These are phyloP conservation scores for Caenorhabditis uteleia DNA, from an alignment of 2,888 invertebrate genomes.

Conservation along the genomic window DNA sequence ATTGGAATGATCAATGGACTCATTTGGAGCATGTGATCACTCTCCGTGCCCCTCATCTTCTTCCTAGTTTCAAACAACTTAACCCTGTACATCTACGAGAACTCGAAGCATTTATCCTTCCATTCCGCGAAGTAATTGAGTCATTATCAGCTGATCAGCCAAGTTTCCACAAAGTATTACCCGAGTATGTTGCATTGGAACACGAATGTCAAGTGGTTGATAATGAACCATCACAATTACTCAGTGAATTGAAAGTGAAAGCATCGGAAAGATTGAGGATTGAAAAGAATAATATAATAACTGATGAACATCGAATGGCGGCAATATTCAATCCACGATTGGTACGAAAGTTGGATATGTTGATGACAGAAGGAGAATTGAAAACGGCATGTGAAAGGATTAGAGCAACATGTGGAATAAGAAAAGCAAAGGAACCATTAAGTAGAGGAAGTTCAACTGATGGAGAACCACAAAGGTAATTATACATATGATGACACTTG, in stretches of 20 bases:
- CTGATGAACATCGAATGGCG: slow-evolving; percentile 61
- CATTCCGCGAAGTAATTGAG: slow-evolving; percentile 61
- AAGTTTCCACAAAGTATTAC: slow-evolving; percentile 44
- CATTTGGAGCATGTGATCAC: slow-evolving; percentile 27
- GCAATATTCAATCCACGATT: slow-evolving; percentile 60
- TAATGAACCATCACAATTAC: slow-evolving; percentile 38
- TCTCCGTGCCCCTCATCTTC: slow-evolving; percentile 11
- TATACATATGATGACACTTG: no score
- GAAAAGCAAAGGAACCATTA: slow-evolving; percentile 40
- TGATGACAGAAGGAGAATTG: slow-evolving; percentile 55
- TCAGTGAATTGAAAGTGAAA: slow-evolving; percentile 34
- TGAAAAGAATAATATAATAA: slow-evolving; percentile 36
- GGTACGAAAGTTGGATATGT: slow-evolving; percentile 38
- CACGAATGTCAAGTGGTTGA: slow-evolving; percentile 46
- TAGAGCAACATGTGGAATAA: slow-evolving; percentile 39
- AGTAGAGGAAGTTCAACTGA: slow-evolving; percentile 47
- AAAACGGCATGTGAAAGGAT: slow-evolving; percentile 38
- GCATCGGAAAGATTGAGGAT: slow-evolving; percentile 21
- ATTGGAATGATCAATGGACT: slow-evolving; percentile 43
- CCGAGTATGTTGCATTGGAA: slow-evolving; percentile 50
- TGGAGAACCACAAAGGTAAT: slow-evolving; percentile 41
- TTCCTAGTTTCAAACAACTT: slow-evolving; percentile 25
- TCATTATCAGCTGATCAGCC: slow-evolving; percentile 33
- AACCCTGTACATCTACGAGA: slow-evolving; percentile 37
- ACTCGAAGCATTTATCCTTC: slow-evolving; percentile 58